Conservation (phyloP, 2,888 invertebrate genomes). For the Drosophila vallismaia region DNA sequence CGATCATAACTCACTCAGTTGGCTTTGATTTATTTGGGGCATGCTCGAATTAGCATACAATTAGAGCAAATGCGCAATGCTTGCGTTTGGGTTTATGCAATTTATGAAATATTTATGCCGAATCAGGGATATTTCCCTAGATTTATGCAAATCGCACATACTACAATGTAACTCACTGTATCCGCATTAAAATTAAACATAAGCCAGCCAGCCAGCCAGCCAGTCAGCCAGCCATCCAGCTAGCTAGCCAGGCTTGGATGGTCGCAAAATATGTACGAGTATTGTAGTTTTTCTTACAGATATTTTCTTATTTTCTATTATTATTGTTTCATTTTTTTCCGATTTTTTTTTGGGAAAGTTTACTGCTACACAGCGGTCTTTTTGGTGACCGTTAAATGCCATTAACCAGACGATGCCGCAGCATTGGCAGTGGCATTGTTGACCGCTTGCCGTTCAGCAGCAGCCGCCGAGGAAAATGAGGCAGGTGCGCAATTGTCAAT, state of each 20-base stretch:
- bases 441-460: constrained; percentile 40
- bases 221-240: constrained; percentile 12
- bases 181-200: constrained; percentile 33
- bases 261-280: constrained; percentile 24
- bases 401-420: constrained; percentile 72
- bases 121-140: constrained; percentile 33
- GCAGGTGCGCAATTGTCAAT: constrained; percentile 77
- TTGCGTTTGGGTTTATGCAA: constrained; percentile 44
- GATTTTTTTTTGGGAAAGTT: constrained; percentile 63
- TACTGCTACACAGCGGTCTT: constrained; percentile 74
- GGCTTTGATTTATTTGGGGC: constrained; percentile 66
- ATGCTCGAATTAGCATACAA: constrained; percentile 69
- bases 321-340: constrained; percentile 17
- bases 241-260: constrained; percentile 18
- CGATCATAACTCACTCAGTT: constrained; percentile 62
- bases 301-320: constrained; percentile 33
- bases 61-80: constrained; percentile 62
- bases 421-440: constrained; percentile 62
- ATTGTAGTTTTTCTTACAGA: constrained; percentile 24
- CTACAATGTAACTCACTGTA: constrained; percentile 34
- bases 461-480: constrained; percentile 66
- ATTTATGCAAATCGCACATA: constrained; percentile 59
- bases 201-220: constrained; percentile 1
- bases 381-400: constrained; percentile 75
- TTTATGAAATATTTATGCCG: constrained; percentile 59